Conservation (phyloP, 2,113 vertebrate genomes). For the Pantherophis guttatus region DNA sequence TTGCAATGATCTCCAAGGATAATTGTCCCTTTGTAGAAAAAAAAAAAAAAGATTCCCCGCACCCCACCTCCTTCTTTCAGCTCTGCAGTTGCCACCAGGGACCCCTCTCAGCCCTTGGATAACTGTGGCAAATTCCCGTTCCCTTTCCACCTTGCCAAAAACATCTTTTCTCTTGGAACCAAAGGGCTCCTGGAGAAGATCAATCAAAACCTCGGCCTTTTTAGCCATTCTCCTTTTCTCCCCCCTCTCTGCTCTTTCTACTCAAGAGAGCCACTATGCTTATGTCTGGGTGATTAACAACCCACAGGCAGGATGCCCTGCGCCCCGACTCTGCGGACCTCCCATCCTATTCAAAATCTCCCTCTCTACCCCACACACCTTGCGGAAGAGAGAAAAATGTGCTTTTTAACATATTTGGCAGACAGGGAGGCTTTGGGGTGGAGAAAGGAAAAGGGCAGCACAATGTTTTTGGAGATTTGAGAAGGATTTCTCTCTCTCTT, state of each 20-base stretch:
- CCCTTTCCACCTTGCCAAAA: constrained; percentile 25
- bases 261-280: neutral
- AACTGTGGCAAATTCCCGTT: neutral
- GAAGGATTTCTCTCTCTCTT: neutral
- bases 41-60: too few species aligned
- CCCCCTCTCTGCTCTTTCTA: neutral
- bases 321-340: constrained; percentile 17
- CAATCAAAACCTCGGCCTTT: constrained; percentile 30
- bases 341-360: neutral
- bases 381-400: constrained; percentile 18
- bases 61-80: neutral
- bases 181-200: constrained; percentile 39
- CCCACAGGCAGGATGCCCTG: constrained; percentile 28
- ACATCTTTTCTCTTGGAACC: constrained; percentile 25
- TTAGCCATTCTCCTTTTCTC: neutral
- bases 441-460: neutral
- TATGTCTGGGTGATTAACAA: constrained; percentile 46
- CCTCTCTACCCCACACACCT: constrained; percentile 1
- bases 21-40: neutral
- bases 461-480: neutral
- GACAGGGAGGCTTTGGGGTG: constrained; percentile 14
- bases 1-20: neutral
- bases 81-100: neutral
- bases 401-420: constrained; percentile 53
- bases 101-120: neutral